Evolutionary conservation across 2,797 vertebrate species (phyloP), one percentile per base, ranked within the genome.

Genomic region (Enteromius argenteus): DNA sequence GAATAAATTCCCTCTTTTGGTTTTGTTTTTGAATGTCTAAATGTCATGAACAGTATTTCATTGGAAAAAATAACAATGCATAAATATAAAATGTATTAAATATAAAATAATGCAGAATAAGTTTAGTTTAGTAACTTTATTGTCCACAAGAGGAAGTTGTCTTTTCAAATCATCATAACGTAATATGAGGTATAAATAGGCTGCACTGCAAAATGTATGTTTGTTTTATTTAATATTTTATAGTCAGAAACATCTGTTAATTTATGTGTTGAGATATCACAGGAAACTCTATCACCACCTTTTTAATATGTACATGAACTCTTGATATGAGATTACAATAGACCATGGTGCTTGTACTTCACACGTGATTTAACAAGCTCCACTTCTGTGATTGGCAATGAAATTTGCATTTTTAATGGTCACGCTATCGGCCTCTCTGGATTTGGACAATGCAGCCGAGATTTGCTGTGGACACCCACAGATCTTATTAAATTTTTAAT

Each of bases 401-500:
- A 89, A 49, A 82, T 84, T 58, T 74, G 66, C 32, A 77, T 86
- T 86, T 66, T n/a, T 64, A 84, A 76, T 32, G 21, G 21, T 77
- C 67, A 19, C 0, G n/a, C 23, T 19, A 51, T 76, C 17, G 1
- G 49, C 37, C 23, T 80, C 51, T 71, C 15, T 71, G 21, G 69
- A 42, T 68, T 86, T 81, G 27, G 62, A 75, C 51, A 49, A 44
- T 73, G 19, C 58, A 81, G 81, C 53, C 44, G 84, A 80, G 86
- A 86, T 89, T 89, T 88, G 85, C 49, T 86, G 84, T 32, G 84
- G 87, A 79, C 56, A 92, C 90, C 90, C 80, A 58, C 88, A 86
- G 88, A 90, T 69, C 49, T 87, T 30, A 88, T 84, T 93, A 87
- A 92, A 93, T 94, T 86, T 94, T 94, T 93, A 44, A 93, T 93